These are phyloP conservation scores for Linnaemya tessellans DNA, from an alignment of 2,888 invertebrate species.

Conservation along the genomic window DNA sequence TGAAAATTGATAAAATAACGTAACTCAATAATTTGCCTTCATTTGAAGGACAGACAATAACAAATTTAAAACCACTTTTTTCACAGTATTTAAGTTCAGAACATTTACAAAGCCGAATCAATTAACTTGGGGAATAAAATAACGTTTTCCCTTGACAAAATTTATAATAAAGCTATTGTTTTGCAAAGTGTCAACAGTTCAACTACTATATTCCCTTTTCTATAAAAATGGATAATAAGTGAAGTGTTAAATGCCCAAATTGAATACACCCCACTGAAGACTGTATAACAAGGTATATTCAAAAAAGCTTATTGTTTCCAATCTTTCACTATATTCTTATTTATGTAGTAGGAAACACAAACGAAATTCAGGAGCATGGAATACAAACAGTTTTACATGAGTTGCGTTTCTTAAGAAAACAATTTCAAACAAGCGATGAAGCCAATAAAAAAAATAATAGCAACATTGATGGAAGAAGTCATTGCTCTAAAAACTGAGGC, in stretches of 20 bases:
- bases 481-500: neutral
- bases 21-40: too few species aligned
- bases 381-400: too few species aligned
- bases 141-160: neutral
- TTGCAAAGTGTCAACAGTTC: neutral
- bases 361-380: too few species aligned
- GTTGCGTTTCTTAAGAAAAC: too few species aligned
- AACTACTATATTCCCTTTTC: neutral
- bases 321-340: too few species aligned
- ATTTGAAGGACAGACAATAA: neutral
- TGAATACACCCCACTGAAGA: slow-evolving; percentile 15
- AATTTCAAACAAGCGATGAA: too few species aligned
- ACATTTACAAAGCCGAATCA: too few species aligned
- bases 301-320: neutral
- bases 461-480: neutral
- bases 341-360: too few species aligned
- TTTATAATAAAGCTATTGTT: neutral
- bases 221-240: neutral
- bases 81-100: neutral
- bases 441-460: too few species aligned
- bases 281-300: slow-evolving; percentile 8
- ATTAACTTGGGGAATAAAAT: slow-evolving; percentile 1
- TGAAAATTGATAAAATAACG: too few species aligned
- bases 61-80: slow-evolving; percentile 5
- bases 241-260: neutral